Evolutionary conservation across 2,113 vertebrate genomes (phyloP).

Genomic region (Falcunculus frontatus): DNA sequence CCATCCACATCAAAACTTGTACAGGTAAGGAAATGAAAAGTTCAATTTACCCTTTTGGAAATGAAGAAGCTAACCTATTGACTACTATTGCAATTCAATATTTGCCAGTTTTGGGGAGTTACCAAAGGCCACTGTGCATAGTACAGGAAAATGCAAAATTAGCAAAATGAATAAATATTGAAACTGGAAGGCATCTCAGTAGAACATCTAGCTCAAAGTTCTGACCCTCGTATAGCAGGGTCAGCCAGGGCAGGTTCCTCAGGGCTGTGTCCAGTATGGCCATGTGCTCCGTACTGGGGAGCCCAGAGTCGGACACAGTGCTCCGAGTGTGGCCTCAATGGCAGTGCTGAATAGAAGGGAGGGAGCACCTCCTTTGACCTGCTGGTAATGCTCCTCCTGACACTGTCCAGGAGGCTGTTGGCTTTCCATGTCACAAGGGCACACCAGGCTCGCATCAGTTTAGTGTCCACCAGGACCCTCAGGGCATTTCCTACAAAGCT

Average conservation of each 20-base stretch:
- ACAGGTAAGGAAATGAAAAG: background rate
- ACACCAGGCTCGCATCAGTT: background rate
- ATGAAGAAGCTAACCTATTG: background rate
- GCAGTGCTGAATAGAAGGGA: background rate
- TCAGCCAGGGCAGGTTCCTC: background rate
- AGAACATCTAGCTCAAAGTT: background rate
- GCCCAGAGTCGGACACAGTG: background rate
- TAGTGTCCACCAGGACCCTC: background rate
- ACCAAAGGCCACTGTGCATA: background rate
- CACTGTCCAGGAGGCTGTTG: background rate
- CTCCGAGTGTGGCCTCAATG: background rate
- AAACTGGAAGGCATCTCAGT: background rate
- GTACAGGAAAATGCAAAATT: background rate
- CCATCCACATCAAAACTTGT: background rate
- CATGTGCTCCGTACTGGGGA: background rate
- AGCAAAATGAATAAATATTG: background rate
- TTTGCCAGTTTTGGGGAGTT: background rate
- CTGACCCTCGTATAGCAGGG: background rate
- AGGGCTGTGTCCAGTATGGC: background rate
- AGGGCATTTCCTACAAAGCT: background rate
- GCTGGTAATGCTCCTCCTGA: background rate
- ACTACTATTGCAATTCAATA: background rate
- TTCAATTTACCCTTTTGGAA: background rate
- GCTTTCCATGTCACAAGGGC: background rate
- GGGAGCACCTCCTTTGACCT: background rate